Base-by-base conservation (phyloP, 2,113 vertebrate species). In the Fulica atra region DNA sequence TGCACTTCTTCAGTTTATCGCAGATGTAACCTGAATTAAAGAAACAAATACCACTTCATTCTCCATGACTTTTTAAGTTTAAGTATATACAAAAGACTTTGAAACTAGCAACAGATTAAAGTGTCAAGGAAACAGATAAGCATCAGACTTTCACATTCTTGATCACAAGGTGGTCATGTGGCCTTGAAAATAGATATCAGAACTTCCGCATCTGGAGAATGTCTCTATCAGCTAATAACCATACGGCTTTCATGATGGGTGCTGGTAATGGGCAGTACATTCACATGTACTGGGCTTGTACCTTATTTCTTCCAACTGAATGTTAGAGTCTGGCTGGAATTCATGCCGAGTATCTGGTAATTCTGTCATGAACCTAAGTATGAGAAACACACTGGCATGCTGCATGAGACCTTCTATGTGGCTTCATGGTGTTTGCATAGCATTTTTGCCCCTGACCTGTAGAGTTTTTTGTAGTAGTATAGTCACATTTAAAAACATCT, bases 181-280 rank as follows among this genome's bases (percentile, higher is more conserved):
- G 16, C 8, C 1, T 0, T 64, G 17, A 88, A 88, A 69, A 80
- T 18, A 72, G 19, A 33, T 23, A 38, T 2, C 10, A 81, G 20
- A 7, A 29, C 11, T 6, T 65, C 12, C n/a, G 53, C 5, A 61
- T 28, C 2, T 5, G 16, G 46, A 77, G 83, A 69, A 81, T 16
- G 2, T 28, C 23, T 53, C 19, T 60, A 50, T 9, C 42, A 76
- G n/a, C 19, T 44, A 20, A n/a, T 42, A 10, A 19, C 7, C 9
- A 3, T 44, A 19, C 6, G 4, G 16, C 11, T 73, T 80, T 14
- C 33, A n/a, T 5, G 4, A 26, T 20, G 21, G 28, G 11, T 1
- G 0, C 15, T 50, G 20, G 3, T 44, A 57, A 38, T 5, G 15
- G 7, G 3, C 20, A 50, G 33, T 19, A 9, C 4, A 19, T 46